Percentiles rank a stretch among this genome's conserved stretches.
phyloP scores from a whole-genome alignment of 1,140 invertebrate genomes.

The Dinothrombium tinctorium region DNA sequence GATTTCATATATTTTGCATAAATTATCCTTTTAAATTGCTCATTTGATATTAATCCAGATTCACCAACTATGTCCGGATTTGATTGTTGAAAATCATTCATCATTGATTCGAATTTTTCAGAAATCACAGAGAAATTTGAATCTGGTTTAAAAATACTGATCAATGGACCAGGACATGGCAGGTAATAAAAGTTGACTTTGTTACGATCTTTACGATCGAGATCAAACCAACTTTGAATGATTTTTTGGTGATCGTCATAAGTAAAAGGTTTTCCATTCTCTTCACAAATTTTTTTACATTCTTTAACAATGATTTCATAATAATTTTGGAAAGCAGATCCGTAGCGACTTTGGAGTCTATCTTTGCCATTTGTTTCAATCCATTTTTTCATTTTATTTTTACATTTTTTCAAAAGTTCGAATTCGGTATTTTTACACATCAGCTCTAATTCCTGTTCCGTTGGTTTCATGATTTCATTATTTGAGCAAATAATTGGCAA shows the following conservation, averaged over 20 bases:
- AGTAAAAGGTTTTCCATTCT: background rate
- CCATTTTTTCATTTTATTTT: conserved; percentile 19
- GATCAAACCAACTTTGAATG: conserved; percentile 14
- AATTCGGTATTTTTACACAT: conserved; percentile 29
- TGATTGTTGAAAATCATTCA: conserved; percentile 31
- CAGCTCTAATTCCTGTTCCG: conserved; percentile 29
- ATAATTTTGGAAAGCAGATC: conserved; percentile 4
- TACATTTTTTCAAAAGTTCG: conserved; percentile 21
- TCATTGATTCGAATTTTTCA: conserved; percentile 45
- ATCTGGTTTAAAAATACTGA: conserved; percentile 39
- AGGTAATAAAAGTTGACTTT: background rate
- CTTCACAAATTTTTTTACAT: conserved; percentile 3
- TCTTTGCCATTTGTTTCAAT: background rate
- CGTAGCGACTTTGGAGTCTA: background rate
- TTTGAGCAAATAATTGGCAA: conserved; percentile 62
- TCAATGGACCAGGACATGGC: conserved; percentile 35
- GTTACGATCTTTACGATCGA: conserved; percentile 18
- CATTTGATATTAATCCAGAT: background rate
- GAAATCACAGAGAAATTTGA: conserved; percentile 44
- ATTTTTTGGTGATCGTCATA: conserved; percentile 33
- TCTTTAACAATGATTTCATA: background rate
- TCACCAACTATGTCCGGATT: conserved; percentile 9
- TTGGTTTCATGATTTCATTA: conserved; percentile 29
- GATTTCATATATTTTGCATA: conserved; percentile 48
- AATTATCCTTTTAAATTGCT: conserved; percentile 39